Percentiles rank a stretch among this genome's conserved stretches.
Evolutionary conservation across 2,113 vertebrate genomes (phyloP).

Genomic region (Prunella fulvescens): DNA sequence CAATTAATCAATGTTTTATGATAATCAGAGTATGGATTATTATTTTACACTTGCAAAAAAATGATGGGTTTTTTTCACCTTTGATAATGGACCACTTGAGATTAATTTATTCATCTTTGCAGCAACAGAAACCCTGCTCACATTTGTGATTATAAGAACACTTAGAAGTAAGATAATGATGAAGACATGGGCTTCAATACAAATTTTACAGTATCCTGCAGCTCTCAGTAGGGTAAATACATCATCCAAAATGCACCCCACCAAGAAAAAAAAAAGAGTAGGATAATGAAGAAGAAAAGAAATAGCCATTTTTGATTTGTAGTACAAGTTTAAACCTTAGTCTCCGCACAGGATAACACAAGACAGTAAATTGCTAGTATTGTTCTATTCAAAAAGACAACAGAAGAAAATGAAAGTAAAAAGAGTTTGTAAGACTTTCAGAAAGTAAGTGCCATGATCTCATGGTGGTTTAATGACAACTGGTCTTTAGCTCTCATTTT

Average conservation of each 20-base stretch:
- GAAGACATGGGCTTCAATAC: background rate
- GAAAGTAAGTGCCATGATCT: background rate
- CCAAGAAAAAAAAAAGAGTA: background rate
- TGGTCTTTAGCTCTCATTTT: background rate
- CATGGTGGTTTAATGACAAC: background rate
- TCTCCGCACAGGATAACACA: background rate
- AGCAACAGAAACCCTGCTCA: background rate
- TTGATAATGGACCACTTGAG: constrained; percentile 14
- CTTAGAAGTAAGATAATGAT: background rate
- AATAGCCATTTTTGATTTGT: background rate
- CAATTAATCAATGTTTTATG: background rate
- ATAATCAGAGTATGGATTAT: background rate
- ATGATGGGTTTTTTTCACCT: background rate
- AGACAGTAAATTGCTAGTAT: background rate
- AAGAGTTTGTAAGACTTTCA: background rate
- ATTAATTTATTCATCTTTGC: constrained; percentile 14
- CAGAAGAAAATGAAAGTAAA: background rate
- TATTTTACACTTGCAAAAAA: background rate
- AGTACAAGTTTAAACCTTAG: background rate
- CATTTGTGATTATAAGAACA: constrained; percentile 15
- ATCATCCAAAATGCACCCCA: background rate
- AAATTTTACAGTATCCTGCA: background rate
- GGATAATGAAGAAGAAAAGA: background rate
- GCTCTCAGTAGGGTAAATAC: background rate
- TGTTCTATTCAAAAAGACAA: background rate